These are phyloP conservation scores for Temnothorax longispinosus DNA, from an alignment of 1,140 invertebrate species.

Conservation along the genomic window DNA sequence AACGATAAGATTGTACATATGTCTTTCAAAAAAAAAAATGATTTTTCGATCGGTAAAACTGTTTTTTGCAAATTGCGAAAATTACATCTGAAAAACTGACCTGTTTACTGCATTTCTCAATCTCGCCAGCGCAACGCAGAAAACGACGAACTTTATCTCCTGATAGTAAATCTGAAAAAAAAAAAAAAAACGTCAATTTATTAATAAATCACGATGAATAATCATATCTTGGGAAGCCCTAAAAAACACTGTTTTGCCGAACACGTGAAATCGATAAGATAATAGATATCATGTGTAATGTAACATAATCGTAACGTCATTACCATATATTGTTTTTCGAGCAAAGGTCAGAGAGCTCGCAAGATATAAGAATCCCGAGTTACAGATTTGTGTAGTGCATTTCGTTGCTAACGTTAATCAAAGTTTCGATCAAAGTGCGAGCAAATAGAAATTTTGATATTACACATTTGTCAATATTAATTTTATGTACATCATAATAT, in stretches of 20 bases:
- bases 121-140: no score
- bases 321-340: slow-evolving; percentile 7
- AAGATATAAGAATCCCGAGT: neutral
- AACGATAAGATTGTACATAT: neutral
- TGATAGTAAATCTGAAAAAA: neutral
- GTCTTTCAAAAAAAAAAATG: neutral
- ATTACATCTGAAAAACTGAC: neutral
- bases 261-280: slow-evolving; percentile 20
- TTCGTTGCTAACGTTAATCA: neutral
- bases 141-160: neutral
- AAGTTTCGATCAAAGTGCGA: neutral
- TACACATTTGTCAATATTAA: slow-evolving; percentile 1
- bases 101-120: neutral
- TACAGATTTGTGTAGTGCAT: neutral
- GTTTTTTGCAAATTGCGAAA: neutral
- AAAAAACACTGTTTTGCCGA: neutral
- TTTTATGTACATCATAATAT: neutral
- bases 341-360: neutral
- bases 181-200: neutral
- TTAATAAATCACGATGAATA: slow-evolving; percentile 1
- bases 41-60: neutral
- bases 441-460: neutral
- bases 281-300: neutral
- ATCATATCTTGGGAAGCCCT: neutral
- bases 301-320: neutral